phyloP scores from a whole-genome alignment of 2,888 invertebrate genomes.

The Drosophila leonis region DNA sequence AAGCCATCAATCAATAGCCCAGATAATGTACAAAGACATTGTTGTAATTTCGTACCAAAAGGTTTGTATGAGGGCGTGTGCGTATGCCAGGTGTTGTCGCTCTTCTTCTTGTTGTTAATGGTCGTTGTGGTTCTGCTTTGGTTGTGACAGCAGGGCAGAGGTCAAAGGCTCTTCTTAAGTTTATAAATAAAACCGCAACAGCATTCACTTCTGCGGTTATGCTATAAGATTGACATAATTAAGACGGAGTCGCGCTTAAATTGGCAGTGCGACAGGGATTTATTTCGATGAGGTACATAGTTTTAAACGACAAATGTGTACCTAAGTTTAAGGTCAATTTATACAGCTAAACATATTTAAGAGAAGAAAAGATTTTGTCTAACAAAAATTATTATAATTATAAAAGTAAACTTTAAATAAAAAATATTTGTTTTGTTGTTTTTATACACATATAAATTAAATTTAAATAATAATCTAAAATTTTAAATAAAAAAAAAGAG shows the following conservation, averaged over 20 bases:
- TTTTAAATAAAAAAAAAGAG: too few relatives aligned
- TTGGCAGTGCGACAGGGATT: conserved; percentile 5
- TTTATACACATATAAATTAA: too few relatives aligned
- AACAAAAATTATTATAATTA: too few relatives aligned
- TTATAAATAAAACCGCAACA: conserved; percentile 37
- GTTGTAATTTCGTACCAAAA: conserved; percentile 51
- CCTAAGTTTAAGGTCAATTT: background rate
- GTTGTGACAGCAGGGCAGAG: conserved; percentile 27
- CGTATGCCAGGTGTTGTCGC: background rate
- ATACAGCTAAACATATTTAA: background rate
- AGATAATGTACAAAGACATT: conserved; percentile 61
- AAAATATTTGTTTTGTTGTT: too few relatives aligned
- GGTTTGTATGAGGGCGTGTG: conserved; percentile 24
- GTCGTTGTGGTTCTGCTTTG: conserved; percentile 1
- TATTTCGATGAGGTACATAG: background rate
- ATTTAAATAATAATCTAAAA: too few relatives aligned
- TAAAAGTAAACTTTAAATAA: too few relatives aligned
- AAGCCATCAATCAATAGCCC: conserved; percentile 72
- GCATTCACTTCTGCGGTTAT: conserved; percentile 2
- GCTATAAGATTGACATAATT: conserved; percentile 8
- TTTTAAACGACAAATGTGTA: too few relatives aligned
- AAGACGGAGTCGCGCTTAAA: conserved; percentile 9
- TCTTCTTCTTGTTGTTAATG: conserved; percentile 16
- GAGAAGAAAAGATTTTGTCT: too few relatives aligned
- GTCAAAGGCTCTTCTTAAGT: conserved; percentile 37